Evolutionary conservation across 2,888 invertebrate species (phyloP), one percentile per base, ranked within the genome.

Genomic region (Zhuqinia jingwanae): DNA sequence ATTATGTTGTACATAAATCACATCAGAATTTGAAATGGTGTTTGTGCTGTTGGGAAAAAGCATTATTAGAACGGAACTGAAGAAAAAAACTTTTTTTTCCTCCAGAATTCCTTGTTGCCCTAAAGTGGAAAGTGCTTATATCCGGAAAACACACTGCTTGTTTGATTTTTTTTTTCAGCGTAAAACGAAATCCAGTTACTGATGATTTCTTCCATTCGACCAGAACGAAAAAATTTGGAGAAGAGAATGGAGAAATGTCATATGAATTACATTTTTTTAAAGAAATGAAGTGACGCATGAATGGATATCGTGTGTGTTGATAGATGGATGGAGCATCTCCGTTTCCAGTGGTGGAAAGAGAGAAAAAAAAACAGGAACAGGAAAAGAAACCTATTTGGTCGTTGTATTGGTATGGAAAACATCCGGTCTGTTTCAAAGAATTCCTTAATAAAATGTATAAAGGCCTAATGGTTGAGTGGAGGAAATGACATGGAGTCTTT

Each of bases 381-480:
- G 47, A 60, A 68, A 56, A 73, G 27, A 79, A 70, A 56, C 81
- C 22, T 45, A 42, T 68, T 58, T 65, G 58, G 20, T 58, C 60
- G 56, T 58, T 36, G 56, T 42, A 45, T 47, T 68, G 68, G 42
- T 15, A 58, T 45, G 20, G 56, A 81, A 81, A 68, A 81, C 73
- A 70, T 81, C 75, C 82, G 75, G 63, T 27, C 6, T 42, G n/a
- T 75, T 50, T 56, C 42, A 15, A 13, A 13, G 53, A 86, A 76
- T 65, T 85, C 76, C 65, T 53, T 56, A 80, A 65, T 85, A 80
- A 81, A 78, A 63, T 79, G 65, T 36, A 79, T 73, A 73, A 58
- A 80, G 42, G 25, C 36, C 45, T 27, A 63, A 47, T 78, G 56
- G 53, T 60, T 45, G 45, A 56, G 30, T 2, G 27, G 68, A 47